Evolutionary conservation across 1,140 invertebrate species (phyloP).

Genomic region (Cardiocondyla obscurior): DNA sequence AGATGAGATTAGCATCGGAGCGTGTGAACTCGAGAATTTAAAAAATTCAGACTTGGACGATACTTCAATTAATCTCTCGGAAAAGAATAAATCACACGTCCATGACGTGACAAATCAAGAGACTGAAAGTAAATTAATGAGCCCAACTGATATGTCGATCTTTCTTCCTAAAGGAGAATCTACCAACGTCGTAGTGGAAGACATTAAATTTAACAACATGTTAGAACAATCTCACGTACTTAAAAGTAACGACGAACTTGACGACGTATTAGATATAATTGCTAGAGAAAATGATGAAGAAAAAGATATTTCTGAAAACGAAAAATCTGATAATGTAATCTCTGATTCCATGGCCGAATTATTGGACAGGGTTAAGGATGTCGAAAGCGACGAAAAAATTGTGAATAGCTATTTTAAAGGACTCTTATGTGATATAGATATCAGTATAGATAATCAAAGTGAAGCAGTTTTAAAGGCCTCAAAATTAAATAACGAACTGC

Average conservation of each 20-base stretch:
- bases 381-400: conserved; percentile 19
- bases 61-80: conserved; percentile 1
- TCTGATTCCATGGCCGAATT: conserved; percentile 57
- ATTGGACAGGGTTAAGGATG: conserved; percentile 59
- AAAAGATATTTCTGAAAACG: conserved; percentile 13
- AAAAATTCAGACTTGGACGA: conserved; percentile 1
- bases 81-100: background rate
- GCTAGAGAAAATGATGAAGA: conserved; percentile 62
- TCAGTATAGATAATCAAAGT: background rate
- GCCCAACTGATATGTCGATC: conserved; percentile 62
- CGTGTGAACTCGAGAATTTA: conserved; percentile 16
- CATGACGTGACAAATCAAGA: conserved; percentile 16
- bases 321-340: conserved; percentile 47
- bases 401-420: background rate
- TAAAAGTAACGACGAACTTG: conserved; percentile 66
- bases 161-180: conserved; percentile 76
- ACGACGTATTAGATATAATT: conserved; percentile 74
- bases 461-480: conserved; percentile 16
- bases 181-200: conserved; percentile 65
- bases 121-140: conserved; percentile 39
- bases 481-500: background rate
- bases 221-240: conserved; percentile 19
- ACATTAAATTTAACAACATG: conserved; percentile 51
- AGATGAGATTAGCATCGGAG: conserved; percentile 39
- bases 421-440: conserved; percentile 23